These are phyloP conservation scores for Platerodrilus igneus DNA, from an alignment of 2,888 invertebrate species.

Conservation along the genomic window DNA sequence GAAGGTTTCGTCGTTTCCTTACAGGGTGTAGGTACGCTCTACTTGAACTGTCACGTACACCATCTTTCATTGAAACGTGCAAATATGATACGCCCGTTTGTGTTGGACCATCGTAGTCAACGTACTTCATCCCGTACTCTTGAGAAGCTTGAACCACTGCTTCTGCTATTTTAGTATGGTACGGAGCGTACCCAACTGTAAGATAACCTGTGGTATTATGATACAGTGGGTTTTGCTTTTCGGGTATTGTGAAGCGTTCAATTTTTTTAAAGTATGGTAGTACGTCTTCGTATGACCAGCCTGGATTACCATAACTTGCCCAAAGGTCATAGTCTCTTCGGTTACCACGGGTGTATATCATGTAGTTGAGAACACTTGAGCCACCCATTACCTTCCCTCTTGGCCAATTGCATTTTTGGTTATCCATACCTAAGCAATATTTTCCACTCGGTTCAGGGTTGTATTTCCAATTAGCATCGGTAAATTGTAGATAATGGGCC, in stretches of 20 bases:
- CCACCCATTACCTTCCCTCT: conserved; percentile 66
- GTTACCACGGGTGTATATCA: conserved; percentile 89
- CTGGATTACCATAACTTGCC: conserved; percentile 73
- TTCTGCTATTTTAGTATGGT: conserved; percentile 55
- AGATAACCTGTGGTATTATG: conserved; percentile 56
- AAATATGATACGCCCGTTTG: conserved; percentile 53
- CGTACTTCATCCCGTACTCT: conserved; percentile 58
- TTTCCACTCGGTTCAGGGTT: conserved; percentile 69
- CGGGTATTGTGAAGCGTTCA: conserved; percentile 79
- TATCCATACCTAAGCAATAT: conserved; percentile 70
- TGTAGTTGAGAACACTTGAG: conserved; percentile 81
- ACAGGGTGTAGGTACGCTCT: conserved; percentile 52
- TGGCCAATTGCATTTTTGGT: conserved; percentile 72
- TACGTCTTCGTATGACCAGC: conserved; percentile 66
- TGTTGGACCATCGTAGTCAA: conserved; percentile 64
- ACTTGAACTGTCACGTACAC: conserved; percentile 50
- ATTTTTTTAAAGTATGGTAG: conserved; percentile 79
- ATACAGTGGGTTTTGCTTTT: conserved; percentile 52
- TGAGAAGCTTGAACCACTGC: conserved; percentile 61
- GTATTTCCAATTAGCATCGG: conserved; percentile 74
- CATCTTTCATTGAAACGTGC: conserved; percentile 52
- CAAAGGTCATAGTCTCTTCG: conserved; percentile 81
- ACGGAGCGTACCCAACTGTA: conserved; percentile 55
- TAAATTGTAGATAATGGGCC: conserved; percentile 67
- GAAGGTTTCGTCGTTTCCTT: conserved; percentile 49